phyloP scores from a whole-genome alignment of 1,140 invertebrate species.

The Lasioglossum baleicum region DNA sequence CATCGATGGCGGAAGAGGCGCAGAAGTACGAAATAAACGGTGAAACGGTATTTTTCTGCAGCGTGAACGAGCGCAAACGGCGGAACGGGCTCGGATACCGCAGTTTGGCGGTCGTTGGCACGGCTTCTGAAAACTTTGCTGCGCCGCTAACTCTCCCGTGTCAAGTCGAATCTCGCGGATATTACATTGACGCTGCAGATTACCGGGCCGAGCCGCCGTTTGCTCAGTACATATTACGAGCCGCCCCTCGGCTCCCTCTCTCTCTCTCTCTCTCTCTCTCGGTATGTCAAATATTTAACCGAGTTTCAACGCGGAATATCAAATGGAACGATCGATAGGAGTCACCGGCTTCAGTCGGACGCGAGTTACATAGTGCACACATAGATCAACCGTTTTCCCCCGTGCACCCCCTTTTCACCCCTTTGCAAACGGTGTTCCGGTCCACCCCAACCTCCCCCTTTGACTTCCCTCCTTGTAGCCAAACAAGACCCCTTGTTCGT shows the following conservation, averaged over 20 bases:
- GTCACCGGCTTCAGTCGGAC: slow-evolving; percentile 54
- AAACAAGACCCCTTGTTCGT: neutral
- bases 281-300: slow-evolving; percentile 70
- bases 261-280: slow-evolving; percentile 7
- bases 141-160: slow-evolving; percentile 53
- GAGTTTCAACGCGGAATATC: slow-evolving; percentile 69
- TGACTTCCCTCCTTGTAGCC: neutral
- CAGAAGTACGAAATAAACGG: too few species aligned
- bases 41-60: too few species aligned
- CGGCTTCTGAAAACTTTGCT: slow-evolving; percentile 57
- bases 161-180: slow-evolving; percentile 67
- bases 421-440: neutral
- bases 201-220: slow-evolving; percentile 61
- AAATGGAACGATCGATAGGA: slow-evolving; percentile 67
- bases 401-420: slow-evolving; percentile 21
- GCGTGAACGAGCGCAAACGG: neutral
- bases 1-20: too few species aligned
- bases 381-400: slow-evolving; percentile 24
- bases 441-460: neutral
- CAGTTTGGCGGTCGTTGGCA: slow-evolving; percentile 5
- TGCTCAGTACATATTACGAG: slow-evolving; percentile 68
- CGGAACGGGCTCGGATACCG: neutral
- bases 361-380: slow-evolving; percentile 26
- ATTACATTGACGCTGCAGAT: slow-evolving; percentile 72
- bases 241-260: slow-evolving; percentile 40